phyloP scores from a whole-genome alignment of 2,888 invertebrate genomes.

The Lasioglossum zephyrum region DNA sequence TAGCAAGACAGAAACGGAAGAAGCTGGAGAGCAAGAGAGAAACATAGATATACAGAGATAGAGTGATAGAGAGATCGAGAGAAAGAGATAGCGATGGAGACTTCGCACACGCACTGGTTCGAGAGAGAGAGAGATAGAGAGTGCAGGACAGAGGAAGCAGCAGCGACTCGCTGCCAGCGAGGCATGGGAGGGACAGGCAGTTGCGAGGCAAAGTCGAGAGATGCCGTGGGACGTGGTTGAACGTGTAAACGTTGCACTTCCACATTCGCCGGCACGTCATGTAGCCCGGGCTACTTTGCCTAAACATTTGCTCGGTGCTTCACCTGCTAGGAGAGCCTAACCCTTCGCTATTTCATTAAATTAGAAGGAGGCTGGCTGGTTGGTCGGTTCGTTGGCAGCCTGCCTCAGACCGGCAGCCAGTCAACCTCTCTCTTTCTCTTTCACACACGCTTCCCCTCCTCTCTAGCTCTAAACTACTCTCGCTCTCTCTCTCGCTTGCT shows the following conservation, averaged over 20 bases:
- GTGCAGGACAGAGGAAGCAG: neutral
- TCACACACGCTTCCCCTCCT: neutral
- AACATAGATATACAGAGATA: neutral
- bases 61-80: neutral
- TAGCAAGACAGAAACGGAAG: neutral
- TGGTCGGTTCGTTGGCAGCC: conserved; percentile 65
- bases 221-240: conserved; percentile 50
- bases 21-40: neutral
- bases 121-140: conserved; percentile 10
- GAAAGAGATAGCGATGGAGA: neutral
- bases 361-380: conserved; percentile 77
- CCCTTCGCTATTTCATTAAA: conserved; percentile 83
- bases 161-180: neutral
- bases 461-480: neutral
- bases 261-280: conserved; percentile 58
- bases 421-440: conserved; percentile 22
- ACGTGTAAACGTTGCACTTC: conserved; percentile 64
- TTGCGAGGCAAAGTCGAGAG: conserved; percentile 34
- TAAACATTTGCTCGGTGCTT: conserved; percentile 80
- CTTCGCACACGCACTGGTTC: neutral
- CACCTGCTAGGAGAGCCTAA: conserved; percentile 78
- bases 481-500: neutral
- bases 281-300: conserved; percentile 72
- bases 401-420: conserved; percentile 37
- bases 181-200: conserved; percentile 27